Conservation (phyloP, 2,113 vertebrate genomes). For the Dendropsophus ebraccatus region DNA sequence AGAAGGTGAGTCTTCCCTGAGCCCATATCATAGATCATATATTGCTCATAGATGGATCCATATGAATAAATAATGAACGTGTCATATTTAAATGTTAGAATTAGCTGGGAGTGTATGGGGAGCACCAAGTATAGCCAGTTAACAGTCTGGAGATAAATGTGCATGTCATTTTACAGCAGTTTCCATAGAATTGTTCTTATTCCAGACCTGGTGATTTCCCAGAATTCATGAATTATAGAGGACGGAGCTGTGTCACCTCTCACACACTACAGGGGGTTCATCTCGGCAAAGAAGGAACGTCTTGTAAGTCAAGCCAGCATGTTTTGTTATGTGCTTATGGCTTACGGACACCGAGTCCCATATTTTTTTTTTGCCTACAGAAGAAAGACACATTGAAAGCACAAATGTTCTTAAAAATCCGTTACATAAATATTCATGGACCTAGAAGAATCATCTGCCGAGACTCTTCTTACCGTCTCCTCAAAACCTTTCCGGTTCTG, state of each 20-base stretch:
- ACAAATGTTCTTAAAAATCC: not conserved
- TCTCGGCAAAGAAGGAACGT: constrained; percentile 20
- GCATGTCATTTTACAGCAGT: constrained; percentile 25
- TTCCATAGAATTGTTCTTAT: constrained; percentile 34
- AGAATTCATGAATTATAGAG: constrained; percentile 38
- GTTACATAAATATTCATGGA: constrained; percentile 16
- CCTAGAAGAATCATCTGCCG: not conserved
- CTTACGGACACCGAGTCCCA: not conserved
- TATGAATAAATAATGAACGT: not conserved
- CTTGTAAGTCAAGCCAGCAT: constrained; percentile 17
- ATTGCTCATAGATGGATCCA: not conserved
- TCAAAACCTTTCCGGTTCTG: not conserved
- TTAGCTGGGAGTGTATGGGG: not conserved
- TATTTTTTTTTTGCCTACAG: not conserved
- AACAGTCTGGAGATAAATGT: constrained; percentile 2
- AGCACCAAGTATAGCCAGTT: not conserved
- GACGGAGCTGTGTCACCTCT: constrained; percentile 30
- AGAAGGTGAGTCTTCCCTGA: not conserved
- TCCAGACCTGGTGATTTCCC: constrained; percentile 19
- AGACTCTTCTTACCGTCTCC: not conserved
- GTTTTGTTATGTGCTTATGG: not conserved
- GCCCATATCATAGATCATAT: not conserved
- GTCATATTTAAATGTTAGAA: constrained; percentile 1
- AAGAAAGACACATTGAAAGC: constrained; percentile 11
- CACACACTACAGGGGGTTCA: constrained; percentile 38